These are phyloP conservation scores for Coregonus ussuriensis DNA, from an alignment of 2,797 vertebrate genomes.

Conservation along the genomic window DNA sequence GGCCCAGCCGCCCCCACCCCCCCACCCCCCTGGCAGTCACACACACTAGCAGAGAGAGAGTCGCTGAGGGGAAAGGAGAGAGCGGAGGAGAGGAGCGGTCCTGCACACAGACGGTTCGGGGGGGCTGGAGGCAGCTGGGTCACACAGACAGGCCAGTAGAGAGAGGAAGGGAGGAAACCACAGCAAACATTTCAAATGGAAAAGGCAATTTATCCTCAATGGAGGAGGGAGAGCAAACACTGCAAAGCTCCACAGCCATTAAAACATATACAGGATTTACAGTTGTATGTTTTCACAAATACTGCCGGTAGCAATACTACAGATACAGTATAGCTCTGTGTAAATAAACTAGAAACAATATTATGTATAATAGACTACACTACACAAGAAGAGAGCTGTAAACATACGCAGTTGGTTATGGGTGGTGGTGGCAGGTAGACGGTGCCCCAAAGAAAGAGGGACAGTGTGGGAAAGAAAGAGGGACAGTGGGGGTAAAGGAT, in stretches of 20 bases:
- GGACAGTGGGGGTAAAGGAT: slow-evolving; percentile 36
- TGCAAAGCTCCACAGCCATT: not conserved
- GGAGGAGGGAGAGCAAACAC: slow-evolving; percentile 17
- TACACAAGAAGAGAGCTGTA: not conserved
- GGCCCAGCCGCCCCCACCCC: slow-evolving; percentile 75
- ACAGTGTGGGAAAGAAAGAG: slow-evolving; percentile 3
- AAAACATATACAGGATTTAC: not conserved
- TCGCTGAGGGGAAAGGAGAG: slow-evolving; percentile 53
- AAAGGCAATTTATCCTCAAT: slow-evolving; percentile 52
- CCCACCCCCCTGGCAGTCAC: slow-evolving; percentile 76
- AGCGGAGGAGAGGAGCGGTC: slow-evolving; percentile 55
- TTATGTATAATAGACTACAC: not conserved
- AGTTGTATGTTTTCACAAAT: not conserved
- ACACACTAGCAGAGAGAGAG: slow-evolving; percentile 52
- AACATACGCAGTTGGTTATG: slow-evolving; percentile 22
- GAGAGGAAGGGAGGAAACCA: slow-evolving; percentile 38
- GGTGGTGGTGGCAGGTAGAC: not conserved
- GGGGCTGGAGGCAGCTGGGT: slow-evolving; percentile 75
- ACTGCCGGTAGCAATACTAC: not conserved
- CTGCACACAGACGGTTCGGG: slow-evolving; percentile 69
- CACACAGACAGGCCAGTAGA: slow-evolving; percentile 63
- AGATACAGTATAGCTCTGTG: not conserved
- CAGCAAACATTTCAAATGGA: slow-evolving; percentile 50
- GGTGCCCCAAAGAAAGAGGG: not conserved
- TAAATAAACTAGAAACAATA: not conserved